A percentile compares a stretch with the other conserved stretches of the same genome.
phyloP scores from a whole-genome alignment of 2,888 invertebrate species.

The Hyles lineata region DNA sequence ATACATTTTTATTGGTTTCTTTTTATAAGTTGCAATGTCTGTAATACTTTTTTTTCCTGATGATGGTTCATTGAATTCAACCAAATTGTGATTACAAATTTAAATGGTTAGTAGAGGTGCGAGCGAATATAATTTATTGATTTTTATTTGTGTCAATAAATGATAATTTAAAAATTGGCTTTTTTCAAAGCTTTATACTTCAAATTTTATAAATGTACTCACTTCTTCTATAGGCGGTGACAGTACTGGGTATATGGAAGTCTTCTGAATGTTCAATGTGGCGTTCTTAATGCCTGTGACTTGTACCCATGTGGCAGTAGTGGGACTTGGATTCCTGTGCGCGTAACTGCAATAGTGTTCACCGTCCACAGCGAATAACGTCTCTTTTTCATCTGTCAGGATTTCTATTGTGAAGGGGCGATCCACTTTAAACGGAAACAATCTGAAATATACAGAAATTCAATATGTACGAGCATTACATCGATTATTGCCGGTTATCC shows the following conservation, averaged over 20 bases:
- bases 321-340: slow-evolving; percentile 81
- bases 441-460: slow-evolving; percentile 52
- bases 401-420: slow-evolving; percentile 85
- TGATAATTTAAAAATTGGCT: no score
- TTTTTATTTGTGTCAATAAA: background rate
- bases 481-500: no score
- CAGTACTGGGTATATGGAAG: slow-evolving; percentile 73
- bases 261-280: slow-evolving; percentile 86
- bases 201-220: slow-evolving; percentile 33
- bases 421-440: slow-evolving; percentile 79
- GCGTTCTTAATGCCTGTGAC: slow-evolving; percentile 86
- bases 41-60: background rate
- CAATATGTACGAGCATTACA: slow-evolving; percentile 28
- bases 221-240: slow-evolving; percentile 62
- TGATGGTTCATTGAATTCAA: no score
- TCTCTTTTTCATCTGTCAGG: slow-evolving; percentile 85
- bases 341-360: slow-evolving; percentile 89
- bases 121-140: background rate
- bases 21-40: background rate
- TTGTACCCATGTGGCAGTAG: slow-evolving; percentile 79
- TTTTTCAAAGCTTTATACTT: no score
- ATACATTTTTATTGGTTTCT: background rate
- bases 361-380: slow-evolving; percentile 89
- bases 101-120: no score
- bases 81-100: no score